Evolutionary conservation across 2,797 vertebrate species (phyloP).

Genomic region (Onychomys torridus): DNA sequence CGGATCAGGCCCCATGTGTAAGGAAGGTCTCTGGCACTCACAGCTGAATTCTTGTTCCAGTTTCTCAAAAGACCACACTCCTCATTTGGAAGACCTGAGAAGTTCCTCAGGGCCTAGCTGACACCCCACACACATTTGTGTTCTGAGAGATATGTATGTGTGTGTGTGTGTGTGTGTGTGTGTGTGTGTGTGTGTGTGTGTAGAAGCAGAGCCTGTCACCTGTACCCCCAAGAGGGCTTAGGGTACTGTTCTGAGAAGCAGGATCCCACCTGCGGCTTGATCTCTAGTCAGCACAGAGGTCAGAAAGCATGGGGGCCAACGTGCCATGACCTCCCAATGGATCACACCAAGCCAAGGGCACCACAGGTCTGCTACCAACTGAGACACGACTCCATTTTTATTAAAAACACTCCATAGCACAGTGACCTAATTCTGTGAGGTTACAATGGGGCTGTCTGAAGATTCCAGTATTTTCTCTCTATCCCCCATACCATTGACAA

Average conservation of each 20-base stretch:
- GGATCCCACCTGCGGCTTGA: too few species aligned
- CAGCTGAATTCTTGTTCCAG: background rate
- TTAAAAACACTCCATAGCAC: background rate
- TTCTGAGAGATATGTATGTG: background rate
- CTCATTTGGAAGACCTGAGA: accelerated
- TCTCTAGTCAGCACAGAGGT: background rate
- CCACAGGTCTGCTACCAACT: background rate
- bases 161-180: too few species aligned
- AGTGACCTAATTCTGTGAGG: background rate
- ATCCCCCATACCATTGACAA: background rate
- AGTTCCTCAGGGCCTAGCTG: background rate
- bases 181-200: background rate
- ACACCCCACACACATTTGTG: too few species aligned
- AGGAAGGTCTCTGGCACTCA: background rate
- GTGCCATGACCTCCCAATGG: background rate
- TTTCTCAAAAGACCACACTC: background rate
- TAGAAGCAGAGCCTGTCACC: background rate
- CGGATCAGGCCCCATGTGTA: accelerated
- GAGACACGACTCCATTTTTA: background rate
- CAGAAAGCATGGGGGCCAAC: background rate
- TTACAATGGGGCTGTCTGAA: background rate
- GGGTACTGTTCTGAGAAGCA: background rate
- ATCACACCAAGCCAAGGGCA: background rate
- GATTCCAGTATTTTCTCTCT: background rate
- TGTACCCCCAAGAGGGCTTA: accelerated